Evolutionary conservation across 1,140 invertebrate species (phyloP), one percentile per base, ranked within the genome.

Genomic region (Euura lappo): DNA sequence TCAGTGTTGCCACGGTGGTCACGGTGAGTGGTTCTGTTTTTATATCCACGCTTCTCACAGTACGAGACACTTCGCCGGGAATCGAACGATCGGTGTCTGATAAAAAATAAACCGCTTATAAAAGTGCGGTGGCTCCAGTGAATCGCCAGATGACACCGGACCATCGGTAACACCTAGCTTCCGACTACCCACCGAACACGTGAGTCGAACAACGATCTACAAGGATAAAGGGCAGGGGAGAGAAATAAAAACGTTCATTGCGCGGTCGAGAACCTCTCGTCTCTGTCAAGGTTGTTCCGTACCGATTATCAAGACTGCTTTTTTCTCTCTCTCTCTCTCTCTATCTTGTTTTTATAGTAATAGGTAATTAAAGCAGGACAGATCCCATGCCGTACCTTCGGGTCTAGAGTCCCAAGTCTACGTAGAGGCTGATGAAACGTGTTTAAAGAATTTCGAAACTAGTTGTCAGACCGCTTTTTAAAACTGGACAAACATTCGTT

Each of bases 1-100:
- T 84, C 83, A 84, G 83, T 84, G 79, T 79, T 80, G 77, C 78
- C 80, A 72, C 75, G 75, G 71, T 77, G 74, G 77, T 75, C 75
- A 80, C 75, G 69, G 75, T 66, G 79, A 65, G 77, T 75, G 77
- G 79, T 70, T 45, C 71, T 64, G 60, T 70, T 13, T 8, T 60
- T 45, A n/a, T 46, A 0, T 43, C 42, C 68, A 28, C 28, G 28
- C 28, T 28, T 28, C 28, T 28, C 28, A 28, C 28, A 28, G 28
- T 28, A 28, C 28, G 28, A 28, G 28, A 28, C 28, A 28, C 28
- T 28, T 28, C 28, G 28, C 28, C 28, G 28, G 60, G 68, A 43
- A 65, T 69, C 45, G 70, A 45, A 60, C 68, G 3, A 51, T 68
- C 45, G 69, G 66, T 64, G 68, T 44, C 51, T 46, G 71, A 70